These are phyloP conservation scores for Lutraria lutraria DNA, from an alignment of 2,888 invertebrate species.

Conservation along the genomic window DNA sequence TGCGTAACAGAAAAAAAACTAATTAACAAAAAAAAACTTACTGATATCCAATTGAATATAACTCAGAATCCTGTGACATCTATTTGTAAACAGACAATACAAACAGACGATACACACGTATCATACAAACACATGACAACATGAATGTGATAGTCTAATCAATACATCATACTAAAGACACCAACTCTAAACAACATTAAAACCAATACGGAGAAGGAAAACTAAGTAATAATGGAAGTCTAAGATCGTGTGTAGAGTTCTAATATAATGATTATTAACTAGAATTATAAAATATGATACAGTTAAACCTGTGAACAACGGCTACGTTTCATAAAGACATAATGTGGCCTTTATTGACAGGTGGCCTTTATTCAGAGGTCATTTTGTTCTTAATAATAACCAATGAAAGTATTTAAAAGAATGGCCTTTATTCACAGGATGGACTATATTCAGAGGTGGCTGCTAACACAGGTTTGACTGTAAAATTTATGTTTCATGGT, in stretches of 20 bases:
- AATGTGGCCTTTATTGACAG: no score
- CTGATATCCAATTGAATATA: neutral
- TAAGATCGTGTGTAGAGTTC: neutral
- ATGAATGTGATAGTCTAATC: neutral
- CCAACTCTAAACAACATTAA: neutral
- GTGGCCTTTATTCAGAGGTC: no score
- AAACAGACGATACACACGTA: neutral
- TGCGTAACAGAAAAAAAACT: neutral
- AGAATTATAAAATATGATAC: no score
- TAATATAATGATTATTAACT: neutral
- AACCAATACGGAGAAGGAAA: neutral
- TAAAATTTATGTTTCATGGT: no score
- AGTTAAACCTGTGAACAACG: no score
- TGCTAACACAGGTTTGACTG: no score
- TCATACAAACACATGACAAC: neutral
- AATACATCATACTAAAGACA: neutral
- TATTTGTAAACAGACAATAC: no score
- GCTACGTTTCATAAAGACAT: no score
- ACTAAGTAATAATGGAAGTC: neutral
- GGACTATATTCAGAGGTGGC: no score
- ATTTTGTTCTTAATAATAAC: no score
- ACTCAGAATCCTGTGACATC: neutral
- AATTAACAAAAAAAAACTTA: neutral
- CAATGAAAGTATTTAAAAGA: no score
- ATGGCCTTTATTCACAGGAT: no score